phyloP scores from a whole-genome alignment of 2,113 vertebrate species.

The Periophthalmus modestus region DNA sequence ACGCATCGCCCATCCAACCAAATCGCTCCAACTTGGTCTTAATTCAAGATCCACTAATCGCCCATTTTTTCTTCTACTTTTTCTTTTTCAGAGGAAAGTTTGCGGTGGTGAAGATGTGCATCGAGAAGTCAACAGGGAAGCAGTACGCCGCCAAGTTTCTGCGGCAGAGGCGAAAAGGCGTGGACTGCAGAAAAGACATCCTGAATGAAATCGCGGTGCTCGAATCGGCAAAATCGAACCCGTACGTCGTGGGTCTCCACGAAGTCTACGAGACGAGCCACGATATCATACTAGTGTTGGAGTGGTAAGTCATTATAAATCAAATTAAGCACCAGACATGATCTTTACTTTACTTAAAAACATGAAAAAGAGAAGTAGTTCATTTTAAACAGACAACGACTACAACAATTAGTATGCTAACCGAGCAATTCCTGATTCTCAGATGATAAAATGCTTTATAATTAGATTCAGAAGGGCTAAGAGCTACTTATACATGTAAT shows the following conservation, averaged over 20 bases:
- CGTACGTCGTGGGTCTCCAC: slow-evolving; percentile 88
- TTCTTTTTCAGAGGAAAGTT: slow-evolving; percentile 86
- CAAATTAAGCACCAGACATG: too few species aligned
- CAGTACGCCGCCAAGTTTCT: slow-evolving; percentile 95
- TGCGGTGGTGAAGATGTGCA: slow-evolving; percentile 94
- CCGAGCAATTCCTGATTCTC: too few species aligned
- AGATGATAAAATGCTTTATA: too few species aligned
- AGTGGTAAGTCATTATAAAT: slow-evolving; percentile 83
- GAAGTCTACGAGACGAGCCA: slow-evolving; percentile 90
- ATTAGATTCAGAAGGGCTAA: too few species aligned
- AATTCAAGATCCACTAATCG: slow-evolving; percentile 30
- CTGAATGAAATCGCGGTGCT: slow-evolving; percentile 93
- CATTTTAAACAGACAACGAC: too few species aligned
- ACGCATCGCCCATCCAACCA: too few species aligned
- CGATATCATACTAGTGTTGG: slow-evolving; percentile 92
- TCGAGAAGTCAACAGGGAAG: slow-evolving; percentile 87
- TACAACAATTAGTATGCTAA: too few species aligned
- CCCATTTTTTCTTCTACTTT: neutral
- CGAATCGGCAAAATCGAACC: slow-evolving; percentile 85
- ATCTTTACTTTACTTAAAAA: too few species aligned
- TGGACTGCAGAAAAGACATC: slow-evolving; percentile 91
- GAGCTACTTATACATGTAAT: too few species aligned
- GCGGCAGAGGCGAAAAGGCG: slow-evolving; percentile 91
- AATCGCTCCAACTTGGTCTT: too few species aligned
- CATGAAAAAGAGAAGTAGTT: too few species aligned